Conservation (phyloP, 2,113 vertebrate genomes). For the Ceyx margarethae region DNA sequence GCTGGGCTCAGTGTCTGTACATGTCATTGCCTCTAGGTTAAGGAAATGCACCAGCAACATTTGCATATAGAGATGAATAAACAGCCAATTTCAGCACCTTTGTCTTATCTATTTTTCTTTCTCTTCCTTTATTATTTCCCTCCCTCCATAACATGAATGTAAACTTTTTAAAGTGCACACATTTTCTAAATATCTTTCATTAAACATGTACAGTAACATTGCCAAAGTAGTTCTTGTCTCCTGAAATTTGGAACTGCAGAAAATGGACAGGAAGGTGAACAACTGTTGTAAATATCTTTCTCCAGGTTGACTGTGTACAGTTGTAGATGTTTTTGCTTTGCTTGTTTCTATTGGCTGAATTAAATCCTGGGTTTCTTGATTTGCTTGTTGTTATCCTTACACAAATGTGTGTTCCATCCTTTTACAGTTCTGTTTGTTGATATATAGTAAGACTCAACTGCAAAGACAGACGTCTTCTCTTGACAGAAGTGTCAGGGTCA, state of each 20-base stretch:
- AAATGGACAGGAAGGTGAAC: background rate
- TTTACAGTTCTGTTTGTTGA: background rate
- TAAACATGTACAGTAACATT: fast-evolving
- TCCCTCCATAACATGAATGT: fast-evolving
- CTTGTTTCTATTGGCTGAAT: constrained; percentile 1
- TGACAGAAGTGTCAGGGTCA: background rate
- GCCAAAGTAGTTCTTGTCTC: background rate
- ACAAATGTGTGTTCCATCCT: fast-evolving
- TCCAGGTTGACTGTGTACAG: background rate
- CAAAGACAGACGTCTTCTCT: background rate
- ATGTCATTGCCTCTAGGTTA: background rate
- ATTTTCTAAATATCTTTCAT: background rate
- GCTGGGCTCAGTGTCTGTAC: background rate
- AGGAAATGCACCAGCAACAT: background rate
- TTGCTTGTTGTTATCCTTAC: background rate
- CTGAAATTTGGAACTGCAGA: background rate
- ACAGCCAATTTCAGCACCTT: background rate
- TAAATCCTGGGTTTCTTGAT: background rate
- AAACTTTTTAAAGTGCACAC: background rate
- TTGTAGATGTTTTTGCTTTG: background rate
- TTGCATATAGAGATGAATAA: background rate
- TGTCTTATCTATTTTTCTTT: background rate
- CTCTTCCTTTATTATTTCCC: too few relatives aligned
- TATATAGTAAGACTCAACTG: background rate
- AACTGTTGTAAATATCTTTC: constrained; percentile 12